A percentile compares a stretch with the other conserved stretches of the same genome.
Conservation (phyloP, 2,888 invertebrate species). For the Apamea crenata region DNA sequence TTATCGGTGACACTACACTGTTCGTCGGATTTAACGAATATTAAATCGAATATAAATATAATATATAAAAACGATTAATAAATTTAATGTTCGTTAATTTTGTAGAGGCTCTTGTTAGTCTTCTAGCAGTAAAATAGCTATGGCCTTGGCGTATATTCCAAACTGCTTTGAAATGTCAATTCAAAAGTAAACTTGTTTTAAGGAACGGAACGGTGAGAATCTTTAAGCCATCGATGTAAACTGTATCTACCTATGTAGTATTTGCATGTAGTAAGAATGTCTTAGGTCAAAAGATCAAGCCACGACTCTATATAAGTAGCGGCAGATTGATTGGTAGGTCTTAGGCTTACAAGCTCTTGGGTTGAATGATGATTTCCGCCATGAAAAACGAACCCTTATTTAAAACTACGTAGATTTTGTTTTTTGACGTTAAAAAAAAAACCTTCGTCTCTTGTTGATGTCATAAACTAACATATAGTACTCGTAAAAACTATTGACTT, state of each 20-base stretch:
- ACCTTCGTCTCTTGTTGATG: too few relatives aligned
- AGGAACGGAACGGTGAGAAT: not conserved
- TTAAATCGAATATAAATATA: too few relatives aligned
- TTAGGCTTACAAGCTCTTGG: not conserved
- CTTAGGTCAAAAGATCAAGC: conserved; percentile 34
- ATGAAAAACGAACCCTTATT: not conserved
- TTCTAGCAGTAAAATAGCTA: not conserved
- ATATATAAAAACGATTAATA: too few relatives aligned
- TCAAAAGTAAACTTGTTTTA: conserved; percentile 1
- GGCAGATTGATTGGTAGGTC: conserved; percentile 12
- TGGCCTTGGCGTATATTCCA: not conserved
- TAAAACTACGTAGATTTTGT: too few relatives aligned
- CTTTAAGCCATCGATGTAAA: not conserved
- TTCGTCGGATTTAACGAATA: not conserved
- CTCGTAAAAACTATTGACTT: not conserved
- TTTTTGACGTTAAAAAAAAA: not conserved
- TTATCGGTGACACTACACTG: not conserved
- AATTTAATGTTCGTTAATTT: too few relatives aligned
- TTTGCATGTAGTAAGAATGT: not conserved
- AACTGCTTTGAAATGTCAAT: not conserved
- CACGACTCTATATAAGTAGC: conserved; percentile 6
- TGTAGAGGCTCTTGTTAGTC: not conserved
- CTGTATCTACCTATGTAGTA: not conserved
- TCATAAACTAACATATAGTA: not conserved
- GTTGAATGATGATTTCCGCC: not conserved